Evolutionary conservation across 2,888 invertebrate species (phyloP).

Genomic region (Apodemia duryi): DNA sequence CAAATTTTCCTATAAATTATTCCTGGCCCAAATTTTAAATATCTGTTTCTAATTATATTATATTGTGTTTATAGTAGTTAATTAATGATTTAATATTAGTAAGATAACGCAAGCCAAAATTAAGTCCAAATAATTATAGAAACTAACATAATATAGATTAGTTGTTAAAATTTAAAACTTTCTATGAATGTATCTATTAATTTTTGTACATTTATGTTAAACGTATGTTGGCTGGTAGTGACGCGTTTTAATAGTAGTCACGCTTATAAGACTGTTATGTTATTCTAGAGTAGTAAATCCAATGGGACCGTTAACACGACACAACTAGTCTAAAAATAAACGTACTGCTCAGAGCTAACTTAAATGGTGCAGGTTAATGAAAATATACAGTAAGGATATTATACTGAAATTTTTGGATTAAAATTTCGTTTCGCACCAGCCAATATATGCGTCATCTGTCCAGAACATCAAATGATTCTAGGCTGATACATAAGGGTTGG

Average conservation of each 20-base stretch:
- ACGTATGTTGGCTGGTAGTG: background rate
- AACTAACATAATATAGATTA: background rate
- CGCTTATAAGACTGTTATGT: background rate
- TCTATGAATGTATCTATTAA: background rate
- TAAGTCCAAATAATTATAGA: conserved; percentile 2
- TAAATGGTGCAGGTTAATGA: too few species aligned
- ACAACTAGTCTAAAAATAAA: too few species aligned
- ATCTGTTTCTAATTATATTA: background rate
- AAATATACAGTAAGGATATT: too few species aligned
- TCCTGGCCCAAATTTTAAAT: background rate
- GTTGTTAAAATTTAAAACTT: background rate
- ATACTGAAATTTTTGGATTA: background rate
- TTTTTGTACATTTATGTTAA: background rate
- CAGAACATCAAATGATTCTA: too few species aligned
- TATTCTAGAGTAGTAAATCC: too few species aligned
- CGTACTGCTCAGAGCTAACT: too few species aligned
- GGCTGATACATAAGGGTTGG: too few species aligned
- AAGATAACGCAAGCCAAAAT: background rate
- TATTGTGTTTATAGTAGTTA: background rate
- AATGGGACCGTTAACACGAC: too few species aligned
- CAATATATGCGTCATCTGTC: too few species aligned
- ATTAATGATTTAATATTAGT: background rate
- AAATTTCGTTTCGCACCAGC: background rate
- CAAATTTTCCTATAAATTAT: too few species aligned
- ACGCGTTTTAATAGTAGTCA: background rate